Conservation (phyloP, 2,113 vertebrate species). For the Zosterops lateralis region DNA sequence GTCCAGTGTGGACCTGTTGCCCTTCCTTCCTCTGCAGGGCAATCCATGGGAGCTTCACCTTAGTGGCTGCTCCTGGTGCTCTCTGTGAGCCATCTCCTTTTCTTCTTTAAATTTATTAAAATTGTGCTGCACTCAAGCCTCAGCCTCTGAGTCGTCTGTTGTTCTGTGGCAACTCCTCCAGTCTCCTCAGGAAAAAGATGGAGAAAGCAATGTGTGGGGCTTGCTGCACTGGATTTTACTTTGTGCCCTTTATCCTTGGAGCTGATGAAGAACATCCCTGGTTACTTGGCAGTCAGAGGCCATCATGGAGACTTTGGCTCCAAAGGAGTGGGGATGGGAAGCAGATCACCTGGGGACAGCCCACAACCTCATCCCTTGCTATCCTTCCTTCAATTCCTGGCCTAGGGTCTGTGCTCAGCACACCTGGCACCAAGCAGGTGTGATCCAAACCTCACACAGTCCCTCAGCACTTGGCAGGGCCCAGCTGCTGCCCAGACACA, state of each 20-base stretch:
- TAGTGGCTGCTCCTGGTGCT: neutral
- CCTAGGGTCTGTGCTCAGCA: neutral
- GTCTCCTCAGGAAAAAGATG: neutral
- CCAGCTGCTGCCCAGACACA: neutral
- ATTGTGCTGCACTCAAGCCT: neutral
- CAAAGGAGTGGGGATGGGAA: neutral
- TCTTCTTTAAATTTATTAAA: neutral
- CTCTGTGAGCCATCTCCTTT: neutral
- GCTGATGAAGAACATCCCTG: neutral
- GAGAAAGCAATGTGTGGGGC: neutral
- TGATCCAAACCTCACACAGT: neutral
- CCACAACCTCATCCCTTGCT: neutral
- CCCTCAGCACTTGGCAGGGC: neutral
- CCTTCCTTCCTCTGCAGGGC: neutral
- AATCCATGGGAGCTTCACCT: neutral
- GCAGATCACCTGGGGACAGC: neutral
- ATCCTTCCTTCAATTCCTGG: neutral
- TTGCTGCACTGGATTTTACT: accelerated
- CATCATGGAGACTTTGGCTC: neutral
- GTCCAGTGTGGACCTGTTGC: accelerated
- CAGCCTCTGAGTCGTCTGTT: accelerated
- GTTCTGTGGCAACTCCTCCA: neutral
- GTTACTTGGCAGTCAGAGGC: too few relatives aligned
- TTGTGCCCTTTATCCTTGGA: neutral
- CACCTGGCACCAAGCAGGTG: neutral